phyloP scores from a whole-genome alignment of 1,140 invertebrate genomes.

The Leptoteleia sp. region DNA sequence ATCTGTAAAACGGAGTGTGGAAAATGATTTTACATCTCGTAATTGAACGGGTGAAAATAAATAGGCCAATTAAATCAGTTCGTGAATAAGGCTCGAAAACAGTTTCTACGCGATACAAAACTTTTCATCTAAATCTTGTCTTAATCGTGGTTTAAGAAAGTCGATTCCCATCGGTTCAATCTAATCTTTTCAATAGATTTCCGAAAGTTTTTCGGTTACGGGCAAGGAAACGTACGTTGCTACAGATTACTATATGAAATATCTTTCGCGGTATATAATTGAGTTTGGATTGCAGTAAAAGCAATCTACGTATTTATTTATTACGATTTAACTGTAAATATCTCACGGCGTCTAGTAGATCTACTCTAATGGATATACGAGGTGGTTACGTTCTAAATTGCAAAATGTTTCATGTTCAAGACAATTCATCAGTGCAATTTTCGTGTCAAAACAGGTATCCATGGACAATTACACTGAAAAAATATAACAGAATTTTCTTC shows the following conservation, averaged over 20 bases:
- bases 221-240: conserved; percentile 5
- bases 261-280: conserved; percentile 10
- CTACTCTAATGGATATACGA: conserved; percentile 19
- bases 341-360: not conserved
- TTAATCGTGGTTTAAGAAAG: conserved; percentile 44
- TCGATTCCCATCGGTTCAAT: conserved; percentile 35
- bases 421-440: too few relatives aligned
- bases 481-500: too few relatives aligned
- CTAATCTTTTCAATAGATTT: conserved; percentile 52
- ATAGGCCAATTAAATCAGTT: conserved; percentile 44
- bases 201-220: conserved; percentile 25
- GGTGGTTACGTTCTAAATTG: not conserved
- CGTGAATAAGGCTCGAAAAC: conserved; percentile 25
- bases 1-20: too few relatives aligned
- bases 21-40: conserved; percentile 20
- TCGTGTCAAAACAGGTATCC: too few relatives aligned
- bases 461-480: too few relatives aligned
- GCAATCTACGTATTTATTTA: conserved; percentile 40
- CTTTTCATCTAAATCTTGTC: conserved; percentile 50
- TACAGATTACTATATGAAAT: conserved; percentile 39
- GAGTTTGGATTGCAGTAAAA: conserved; percentile 15
- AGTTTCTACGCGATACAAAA: conserved; percentile 44
- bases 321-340: conserved; percentile 13
- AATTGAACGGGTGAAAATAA: conserved; percentile 35
- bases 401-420: conserved; percentile 4